Evolutionary conservation across 2,113 vertebrate genomes (phyloP).

Genomic region (Maccullochella peelii): DNA sequence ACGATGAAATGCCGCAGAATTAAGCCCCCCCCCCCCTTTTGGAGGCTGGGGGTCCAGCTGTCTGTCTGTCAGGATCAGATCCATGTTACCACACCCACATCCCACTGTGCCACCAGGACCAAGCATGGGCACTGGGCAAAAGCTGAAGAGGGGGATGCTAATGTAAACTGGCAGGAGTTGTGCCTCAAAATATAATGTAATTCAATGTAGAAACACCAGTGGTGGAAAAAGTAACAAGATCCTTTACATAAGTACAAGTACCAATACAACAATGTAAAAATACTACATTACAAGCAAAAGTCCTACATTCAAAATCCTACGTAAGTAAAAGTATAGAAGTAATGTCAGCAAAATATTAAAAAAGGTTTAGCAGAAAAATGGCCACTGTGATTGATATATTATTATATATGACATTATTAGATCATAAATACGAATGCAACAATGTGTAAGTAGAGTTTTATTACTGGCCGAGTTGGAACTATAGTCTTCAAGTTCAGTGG

Average conservation of each 20-base stretch:
- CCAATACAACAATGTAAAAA: background rate
- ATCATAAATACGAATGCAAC: too few species aligned
- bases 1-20: slow-evolving; percentile 55
- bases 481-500: too few species aligned
- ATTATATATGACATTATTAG: too few species aligned
- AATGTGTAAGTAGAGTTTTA: too few species aligned
- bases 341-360: too few species aligned
- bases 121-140: background rate
- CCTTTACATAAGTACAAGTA: background rate
- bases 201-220: background rate
- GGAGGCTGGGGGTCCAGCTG: slow-evolving; percentile 21
- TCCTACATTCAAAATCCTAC: too few species aligned
- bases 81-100: background rate
- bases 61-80: slow-evolving; percentile 55
- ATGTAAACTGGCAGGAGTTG: background rate
- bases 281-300: background rate
- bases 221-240: background rate
- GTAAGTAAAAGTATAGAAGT: too few species aligned
- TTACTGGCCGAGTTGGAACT: too few species aligned
- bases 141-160: background rate
- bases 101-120: background rate
- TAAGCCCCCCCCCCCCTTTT: slow-evolving; percentile 16
- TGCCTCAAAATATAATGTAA: background rate
- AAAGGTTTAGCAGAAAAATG: too few species aligned
- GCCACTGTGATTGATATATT: too few species aligned